phyloP scores from a whole-genome alignment of 2,797 vertebrate species.

The Poecilia gillii region DNA sequence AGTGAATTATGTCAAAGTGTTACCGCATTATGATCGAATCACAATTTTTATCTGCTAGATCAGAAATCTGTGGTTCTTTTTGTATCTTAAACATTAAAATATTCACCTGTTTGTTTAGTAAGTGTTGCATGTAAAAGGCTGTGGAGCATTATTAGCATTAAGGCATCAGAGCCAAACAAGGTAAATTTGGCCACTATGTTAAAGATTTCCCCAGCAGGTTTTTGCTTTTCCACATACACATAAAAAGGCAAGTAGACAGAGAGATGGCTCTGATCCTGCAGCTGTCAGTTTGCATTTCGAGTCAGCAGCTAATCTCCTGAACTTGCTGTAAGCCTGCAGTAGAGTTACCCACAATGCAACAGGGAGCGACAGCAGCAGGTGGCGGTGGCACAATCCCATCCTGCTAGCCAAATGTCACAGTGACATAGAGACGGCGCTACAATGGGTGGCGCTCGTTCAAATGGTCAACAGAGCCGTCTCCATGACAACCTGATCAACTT shows the following conservation, averaged over 20 bases:
- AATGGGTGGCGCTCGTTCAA: background rate
- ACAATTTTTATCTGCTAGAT: too few relatives aligned
- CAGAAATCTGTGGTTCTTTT: too few relatives aligned
- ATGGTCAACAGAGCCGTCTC: background rate
- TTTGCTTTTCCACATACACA: background rate
- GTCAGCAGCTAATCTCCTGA: slow-evolving; percentile 60
- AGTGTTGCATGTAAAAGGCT: too few relatives aligned
- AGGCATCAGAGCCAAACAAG: background rate
- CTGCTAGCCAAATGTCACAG: slow-evolving; percentile 41
- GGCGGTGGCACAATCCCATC: slow-evolving; percentile 48
- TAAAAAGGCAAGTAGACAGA: background rate
- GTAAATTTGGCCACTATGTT: background rate
- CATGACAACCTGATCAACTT: background rate
- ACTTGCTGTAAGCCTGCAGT: slow-evolving; percentile 32
- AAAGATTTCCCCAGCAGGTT: background rate
- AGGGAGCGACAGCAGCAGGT: slow-evolving; percentile 68
- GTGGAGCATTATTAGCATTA: background rate
- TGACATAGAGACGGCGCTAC: background rate
- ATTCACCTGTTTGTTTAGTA: too few relatives aligned
- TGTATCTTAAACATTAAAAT: too few relatives aligned
- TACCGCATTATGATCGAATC: too few relatives aligned
- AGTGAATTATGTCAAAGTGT: too few relatives aligned
- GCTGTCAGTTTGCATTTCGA: slow-evolving; percentile 58
- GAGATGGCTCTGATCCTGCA: slow-evolving; percentile 30
- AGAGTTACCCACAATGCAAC: slow-evolving; percentile 42